A percentile compares a stretch with the other conserved stretches of the same genome.
These are phyloP conservation scores for Xanthorhoe designata DNA, from an alignment of 2,888 invertebrate genomes.

Conservation along the genomic window DNA sequence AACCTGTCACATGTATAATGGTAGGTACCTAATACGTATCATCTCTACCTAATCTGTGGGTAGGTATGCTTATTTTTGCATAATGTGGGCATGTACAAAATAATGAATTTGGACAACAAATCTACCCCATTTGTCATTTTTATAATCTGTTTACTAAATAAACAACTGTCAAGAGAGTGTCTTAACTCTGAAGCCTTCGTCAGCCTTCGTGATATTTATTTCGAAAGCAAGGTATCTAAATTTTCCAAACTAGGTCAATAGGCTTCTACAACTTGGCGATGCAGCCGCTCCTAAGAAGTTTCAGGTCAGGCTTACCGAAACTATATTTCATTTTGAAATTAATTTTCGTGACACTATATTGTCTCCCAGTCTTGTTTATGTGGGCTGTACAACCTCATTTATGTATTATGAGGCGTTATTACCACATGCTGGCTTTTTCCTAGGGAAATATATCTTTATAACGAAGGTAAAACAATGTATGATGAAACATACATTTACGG, in stretches of 20 bases:
- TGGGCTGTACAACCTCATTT: background rate
- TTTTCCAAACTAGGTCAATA: conserved; percentile 56
- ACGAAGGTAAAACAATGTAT: background rate
- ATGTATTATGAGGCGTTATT: conserved; percentile 5
- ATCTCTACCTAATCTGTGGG: no score
- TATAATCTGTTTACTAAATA: background rate
- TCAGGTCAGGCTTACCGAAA: conserved; percentile 41
- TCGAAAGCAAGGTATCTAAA: conserved; percentile 10
- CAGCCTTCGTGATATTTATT: conserved; percentile 10
- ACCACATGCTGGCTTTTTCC: conserved; percentile 1
- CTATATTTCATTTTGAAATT: conserved; percentile 45
- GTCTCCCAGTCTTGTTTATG: conserved; percentile 20
- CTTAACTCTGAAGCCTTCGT: no score
- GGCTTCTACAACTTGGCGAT: conserved; percentile 51
- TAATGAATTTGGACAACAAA: no score
- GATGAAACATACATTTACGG: no score
- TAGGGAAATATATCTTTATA: background rate
- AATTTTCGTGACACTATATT: conserved; percentile 36
- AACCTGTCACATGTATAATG: no score
- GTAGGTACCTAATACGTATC: no score
- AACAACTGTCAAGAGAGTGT: background rate
- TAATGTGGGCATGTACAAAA: no score
- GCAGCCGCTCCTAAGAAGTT: conserved; percentile 51
- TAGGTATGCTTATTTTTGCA: no score
- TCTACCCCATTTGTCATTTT: no score